Conservation (phyloP, 2,888 invertebrate species). For the Ferrisia virgata region DNA sequence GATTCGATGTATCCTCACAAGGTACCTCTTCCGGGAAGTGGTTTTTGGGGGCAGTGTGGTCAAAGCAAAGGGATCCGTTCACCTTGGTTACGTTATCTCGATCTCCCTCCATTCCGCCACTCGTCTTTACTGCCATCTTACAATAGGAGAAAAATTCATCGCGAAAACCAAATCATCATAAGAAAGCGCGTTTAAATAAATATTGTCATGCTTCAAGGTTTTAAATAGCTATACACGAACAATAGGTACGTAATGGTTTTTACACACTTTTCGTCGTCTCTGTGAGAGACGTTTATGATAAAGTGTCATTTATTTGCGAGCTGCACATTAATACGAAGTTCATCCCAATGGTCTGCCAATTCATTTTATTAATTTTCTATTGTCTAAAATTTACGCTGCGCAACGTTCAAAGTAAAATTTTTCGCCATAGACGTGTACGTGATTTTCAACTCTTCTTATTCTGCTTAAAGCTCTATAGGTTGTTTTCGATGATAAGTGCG, state of each 20-base stretch:
- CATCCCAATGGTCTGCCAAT: neutral
- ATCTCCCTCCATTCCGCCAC: too few species aligned
- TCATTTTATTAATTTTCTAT: constrained; percentile 24
- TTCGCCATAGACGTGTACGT: neutral
- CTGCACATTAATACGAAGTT: neutral
- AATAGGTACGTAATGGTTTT: constrained; percentile 4
- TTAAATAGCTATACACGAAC: neutral
- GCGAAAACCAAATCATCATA: constrained; percentile 1
- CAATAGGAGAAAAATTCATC: neutral
- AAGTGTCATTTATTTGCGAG: neutral
- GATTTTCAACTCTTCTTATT: neutral
- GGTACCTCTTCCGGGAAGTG: neutral
- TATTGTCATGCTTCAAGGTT: constrained; percentile 22
- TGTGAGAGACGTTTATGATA: constrained; percentile 7
- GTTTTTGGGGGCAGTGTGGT: neutral
- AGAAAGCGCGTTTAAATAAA: constrained; percentile 13
- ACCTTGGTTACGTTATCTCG: neutral
- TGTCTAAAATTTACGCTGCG: neutral
- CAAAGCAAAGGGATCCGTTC: neutral
- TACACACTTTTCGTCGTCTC: neutral
- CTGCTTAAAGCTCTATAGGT: too few species aligned
- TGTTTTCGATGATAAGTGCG: too few species aligned
- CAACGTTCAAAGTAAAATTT: neutral
- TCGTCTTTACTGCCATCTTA: neutral
- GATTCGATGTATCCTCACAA: neutral